These are phyloP conservation scores for Drosophila atripex DNA, from an alignment of 2,888 invertebrate species.

Conservation along the genomic window DNA sequence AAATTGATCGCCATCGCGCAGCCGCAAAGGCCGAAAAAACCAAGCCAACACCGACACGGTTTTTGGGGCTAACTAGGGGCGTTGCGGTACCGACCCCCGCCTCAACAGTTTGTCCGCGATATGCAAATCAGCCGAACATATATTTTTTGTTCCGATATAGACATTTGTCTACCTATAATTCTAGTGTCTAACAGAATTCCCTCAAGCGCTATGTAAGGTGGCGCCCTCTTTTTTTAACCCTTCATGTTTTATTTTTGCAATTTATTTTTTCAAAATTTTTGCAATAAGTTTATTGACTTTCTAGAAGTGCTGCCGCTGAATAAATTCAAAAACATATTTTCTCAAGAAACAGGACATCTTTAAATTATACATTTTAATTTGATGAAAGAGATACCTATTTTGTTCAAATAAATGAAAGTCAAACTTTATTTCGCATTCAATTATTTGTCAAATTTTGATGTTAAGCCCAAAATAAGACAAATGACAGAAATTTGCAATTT, in stretches of 20 bases:
- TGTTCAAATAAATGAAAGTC: not conserved
- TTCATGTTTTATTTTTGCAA: not conserved
- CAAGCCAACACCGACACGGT: slow-evolving; percentile 45
- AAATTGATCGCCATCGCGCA: slow-evolving; percentile 58
- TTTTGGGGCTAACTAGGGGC: slow-evolving; percentile 38
- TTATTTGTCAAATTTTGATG: not conserved
- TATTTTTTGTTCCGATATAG: slow-evolving; percentile 27
- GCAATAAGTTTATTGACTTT: not conserved
- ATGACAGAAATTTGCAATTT: slow-evolving; percentile 35
- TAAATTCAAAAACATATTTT: too few species aligned
- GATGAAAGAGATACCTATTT: not conserved
- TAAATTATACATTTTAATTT: too few species aligned
- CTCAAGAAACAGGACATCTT: not conserved
- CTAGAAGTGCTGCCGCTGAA: not conserved
- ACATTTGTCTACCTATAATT: slow-evolving; percentile 33
- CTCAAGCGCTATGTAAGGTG: slow-evolving; percentile 14
- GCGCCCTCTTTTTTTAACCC: slow-evolving; percentile 19
- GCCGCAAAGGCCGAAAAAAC: slow-evolving; percentile 32
- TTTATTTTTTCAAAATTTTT: not conserved
- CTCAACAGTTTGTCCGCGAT: slow-evolving; percentile 28
- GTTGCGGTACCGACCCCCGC: slow-evolving; percentile 31
- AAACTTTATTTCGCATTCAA: not conserved
- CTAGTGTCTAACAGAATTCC: slow-evolving; percentile 19
- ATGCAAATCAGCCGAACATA: slow-evolving; percentile 31
- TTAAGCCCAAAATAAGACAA: slow-evolving; percentile 15